These are phyloP conservation scores for Rhinophrynus dorsalis DNA, from an alignment of 2,797 vertebrate species.

Conservation along the genomic window DNA sequence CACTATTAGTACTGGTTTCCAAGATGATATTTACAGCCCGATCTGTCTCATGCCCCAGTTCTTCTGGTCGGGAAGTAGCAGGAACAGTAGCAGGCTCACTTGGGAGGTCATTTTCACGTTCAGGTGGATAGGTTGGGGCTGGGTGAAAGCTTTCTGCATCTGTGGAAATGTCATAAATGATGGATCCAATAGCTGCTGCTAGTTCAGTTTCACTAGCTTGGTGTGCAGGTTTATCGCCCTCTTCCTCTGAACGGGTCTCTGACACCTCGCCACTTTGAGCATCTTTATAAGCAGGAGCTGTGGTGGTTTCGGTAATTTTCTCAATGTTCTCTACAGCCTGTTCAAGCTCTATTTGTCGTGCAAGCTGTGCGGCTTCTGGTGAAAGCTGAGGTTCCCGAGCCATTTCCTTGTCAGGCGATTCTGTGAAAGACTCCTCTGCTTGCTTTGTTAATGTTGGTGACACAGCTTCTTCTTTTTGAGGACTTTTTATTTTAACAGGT, in stretches of 20 bases:
- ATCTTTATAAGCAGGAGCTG: conserved; percentile 79
- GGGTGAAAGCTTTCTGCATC: conserved; percentile 87
- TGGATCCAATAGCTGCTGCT: conserved; percentile 95
- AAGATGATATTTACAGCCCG: conserved; percentile 77
- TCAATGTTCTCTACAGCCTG: conserved; percentile 95
- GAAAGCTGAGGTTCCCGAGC: conserved; percentile 67
- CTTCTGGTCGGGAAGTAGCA: conserved; percentile 68
- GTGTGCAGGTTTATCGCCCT: conserved; percentile 85
- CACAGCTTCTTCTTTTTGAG: conserved; percentile 68
- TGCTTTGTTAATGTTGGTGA: conserved; percentile 63
- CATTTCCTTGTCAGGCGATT: conserved; percentile 67
- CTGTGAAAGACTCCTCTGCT: conserved; percentile 58
- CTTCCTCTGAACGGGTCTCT: conserved; percentile 72
- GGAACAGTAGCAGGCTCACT: conserved; percentile 68
- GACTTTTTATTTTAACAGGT: conserved; percentile 70
- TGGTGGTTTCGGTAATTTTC: conserved; percentile 82
- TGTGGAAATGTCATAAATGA: conserved; percentile 86
- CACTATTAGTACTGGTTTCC: conserved; percentile 59
- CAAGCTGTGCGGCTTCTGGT: conserved; percentile 80
- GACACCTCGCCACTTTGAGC: conserved; percentile 63
- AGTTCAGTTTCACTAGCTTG: conserved; percentile 95
- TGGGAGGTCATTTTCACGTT: conserved; percentile 57
- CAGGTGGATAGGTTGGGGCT: conserved; percentile 76
- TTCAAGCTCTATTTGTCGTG: conserved; percentile 91
- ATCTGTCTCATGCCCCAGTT: conserved; percentile 80